Evolutionary conservation across 2,797 vertebrate species (phyloP).

Genomic region (Halcyon leucocephala): DNA sequence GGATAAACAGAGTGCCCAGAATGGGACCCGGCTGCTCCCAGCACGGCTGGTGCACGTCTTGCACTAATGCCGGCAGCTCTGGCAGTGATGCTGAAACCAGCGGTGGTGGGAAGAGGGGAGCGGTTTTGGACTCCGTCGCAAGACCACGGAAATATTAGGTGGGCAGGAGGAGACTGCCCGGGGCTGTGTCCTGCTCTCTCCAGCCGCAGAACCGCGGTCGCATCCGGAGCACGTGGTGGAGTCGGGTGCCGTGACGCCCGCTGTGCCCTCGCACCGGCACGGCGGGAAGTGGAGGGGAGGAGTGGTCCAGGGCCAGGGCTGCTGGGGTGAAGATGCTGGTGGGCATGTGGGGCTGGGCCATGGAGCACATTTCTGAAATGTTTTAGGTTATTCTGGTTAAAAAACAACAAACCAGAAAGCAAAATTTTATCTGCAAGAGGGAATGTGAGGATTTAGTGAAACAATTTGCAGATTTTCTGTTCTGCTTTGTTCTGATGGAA

Average conservation of each 20-base stretch:
- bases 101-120: neutral
- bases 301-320: fast-evolving
- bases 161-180: neutral
- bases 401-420: slow-evolving; percentile 27
- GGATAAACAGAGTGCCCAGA: neutral
- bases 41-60: neutral
- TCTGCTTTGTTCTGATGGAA: neutral
- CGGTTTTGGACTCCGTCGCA: neutral
- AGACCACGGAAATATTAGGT: neutral
- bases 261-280: neutral
- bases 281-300: fast-evolving
- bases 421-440: slow-evolving; percentile 3
- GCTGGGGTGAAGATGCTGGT: neutral
- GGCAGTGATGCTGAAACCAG: neutral
- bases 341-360: neutral
- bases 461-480: neutral
- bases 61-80: neutral
- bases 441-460: neutral
- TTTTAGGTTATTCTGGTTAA: slow-evolving; percentile 36
- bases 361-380: slow-evolving; percentile 1
- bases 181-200: neutral
- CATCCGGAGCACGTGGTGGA: neutral
- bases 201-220: neutral
- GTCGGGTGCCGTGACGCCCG: neutral
- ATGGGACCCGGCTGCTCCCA: fast-evolving